Base-by-base conservation (phyloP, 2,797 vertebrate genomes). In the Mus caroli region DNA sequence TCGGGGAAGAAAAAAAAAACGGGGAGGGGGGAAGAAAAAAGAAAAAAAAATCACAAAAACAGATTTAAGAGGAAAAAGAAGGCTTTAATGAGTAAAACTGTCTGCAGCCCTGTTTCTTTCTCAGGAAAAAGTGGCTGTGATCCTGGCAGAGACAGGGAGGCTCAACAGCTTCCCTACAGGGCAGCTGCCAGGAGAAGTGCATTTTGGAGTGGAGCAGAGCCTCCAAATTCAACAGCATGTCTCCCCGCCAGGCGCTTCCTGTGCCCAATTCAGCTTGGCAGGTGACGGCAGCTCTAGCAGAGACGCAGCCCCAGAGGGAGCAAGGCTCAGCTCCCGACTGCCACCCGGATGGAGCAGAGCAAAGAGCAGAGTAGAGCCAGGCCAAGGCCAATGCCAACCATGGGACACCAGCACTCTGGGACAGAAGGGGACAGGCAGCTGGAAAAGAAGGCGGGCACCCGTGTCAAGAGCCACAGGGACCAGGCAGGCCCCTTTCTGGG, bases 181-280 rank as follows among this genome's bases (percentile, higher is more conserved):
- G 93, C 98, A 97, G 97, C 97, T 98, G 98, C 98, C 98, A 97
- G 97, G 50, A 98, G 95, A 95, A 95, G 97, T 93, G 80, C 43
- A 71, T 95, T 97, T 94, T 94, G 40, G 96, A 97, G 93, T 6
- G 93, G 96, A 97, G 73, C 88, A 91, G 97, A 97, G 91, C 95
- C 97, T 97, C 94, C 94, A 73, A 94, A 92, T 96, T 96, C 96
- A 97, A 97, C 97, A 69, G 6, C 9, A 20, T 76, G 90, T 96
- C 97, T 98, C 97, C 97, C 98, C 97, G 94, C 92, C 97, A 97
- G 97, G 97, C 97, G 91, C 97, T 97, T 94, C 95, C 96, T 92
- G 86, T 17, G 40, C 73, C 24, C 95, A 92, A 98, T 94, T 93
- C 94, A 78, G 78, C 20, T 95, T 97, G 98, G 98, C 98, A 98